A percentile compares a stretch with the other conserved stretches of the same genome.
Evolutionary conservation across 2,888 invertebrate species (phyloP).

Genomic region (Eudasyphora cyanicolor): DNA sequence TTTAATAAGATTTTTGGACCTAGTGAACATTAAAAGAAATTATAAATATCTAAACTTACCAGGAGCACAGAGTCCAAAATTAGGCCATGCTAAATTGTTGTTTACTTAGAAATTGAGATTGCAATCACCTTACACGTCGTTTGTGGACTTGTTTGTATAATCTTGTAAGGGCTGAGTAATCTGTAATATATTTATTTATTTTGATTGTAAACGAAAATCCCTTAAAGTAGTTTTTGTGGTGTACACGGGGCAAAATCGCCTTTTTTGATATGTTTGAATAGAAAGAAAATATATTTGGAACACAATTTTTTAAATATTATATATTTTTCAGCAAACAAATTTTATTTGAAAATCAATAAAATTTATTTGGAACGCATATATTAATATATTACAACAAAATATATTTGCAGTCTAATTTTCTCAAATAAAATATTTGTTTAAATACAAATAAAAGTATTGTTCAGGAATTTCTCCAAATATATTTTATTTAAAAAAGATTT

Average conservation of each 20-base stretch:
- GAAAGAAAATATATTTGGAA: no score
- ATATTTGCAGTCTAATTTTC: no score
- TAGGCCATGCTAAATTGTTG: neutral
- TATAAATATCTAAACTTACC: neutral
- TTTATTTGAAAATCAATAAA: no score
- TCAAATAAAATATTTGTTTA: no score
- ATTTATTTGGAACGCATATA: no score
- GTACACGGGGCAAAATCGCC: no score
- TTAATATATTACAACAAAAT: no score
- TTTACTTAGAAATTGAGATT: conserved; percentile 19
- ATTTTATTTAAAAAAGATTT: no score
- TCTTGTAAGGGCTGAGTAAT: neutral
- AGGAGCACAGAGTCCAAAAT: neutral
- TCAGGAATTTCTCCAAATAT: no score
- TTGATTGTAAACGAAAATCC: neutral
- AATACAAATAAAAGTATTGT: no score
- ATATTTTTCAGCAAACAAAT: no score
- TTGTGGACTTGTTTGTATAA: neutral
- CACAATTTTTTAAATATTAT: no score
- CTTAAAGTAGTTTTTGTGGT: neutral
- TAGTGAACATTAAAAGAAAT: neutral
- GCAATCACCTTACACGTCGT: neutral
- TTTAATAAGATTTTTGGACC: conserved; percentile 16
- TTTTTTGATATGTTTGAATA: neutral
- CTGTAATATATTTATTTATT: neutral